Base-by-base conservation (phyloP, 2,113 vertebrate species). In the Indri indri region DNA sequence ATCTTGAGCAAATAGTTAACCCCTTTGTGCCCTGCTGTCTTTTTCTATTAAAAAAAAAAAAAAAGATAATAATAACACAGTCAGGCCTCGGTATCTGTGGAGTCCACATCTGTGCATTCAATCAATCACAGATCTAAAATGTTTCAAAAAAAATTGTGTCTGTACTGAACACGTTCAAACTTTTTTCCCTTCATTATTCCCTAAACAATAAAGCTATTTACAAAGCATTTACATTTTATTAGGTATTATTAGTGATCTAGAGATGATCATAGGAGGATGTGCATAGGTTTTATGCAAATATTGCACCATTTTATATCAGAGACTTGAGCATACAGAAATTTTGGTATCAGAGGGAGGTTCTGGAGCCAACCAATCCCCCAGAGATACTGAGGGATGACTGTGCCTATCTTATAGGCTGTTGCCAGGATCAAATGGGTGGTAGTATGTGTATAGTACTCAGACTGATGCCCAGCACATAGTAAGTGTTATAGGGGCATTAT, bases 41-140 rank as follows among this genome's bases (percentile, higher is more conserved):
- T 96, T 22, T 90, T 76, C 71, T 65, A 45, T 82, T 82, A 68
- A 96, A 88, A 79, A 40, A 68, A 96, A 88, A 79, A 40, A 17
- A 30, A 77, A 32, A 42, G 61, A 42, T 20, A 8, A 14, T 17
- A 86, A 37, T 37, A 79, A 40, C 27, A 18, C 42, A 47, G 27
- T 18, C 73, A 76, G 42, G 6, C 73, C 73, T 47, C 8, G 6
- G 27, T 4, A 47, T 47, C 73, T 23, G 8, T 27, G 40, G 27
- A 42, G 3, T 76, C 42, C 42, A 76, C 42, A 32, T 47, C 42
- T 25, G 2, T 76, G 42, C 42, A 18, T 76, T 47, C 42, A 47
- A 76, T 14, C 42, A 17, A 76, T 27, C 42, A 17, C 30, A 30
- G 27, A 47, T 47, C 42, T 47, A 76, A 76, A 47, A 47, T 76